Evolutionary conservation across 2,797 vertebrate species (phyloP), one percentile per base, ranked within the genome.

Genomic region (Urosaurus nigricauda): DNA sequence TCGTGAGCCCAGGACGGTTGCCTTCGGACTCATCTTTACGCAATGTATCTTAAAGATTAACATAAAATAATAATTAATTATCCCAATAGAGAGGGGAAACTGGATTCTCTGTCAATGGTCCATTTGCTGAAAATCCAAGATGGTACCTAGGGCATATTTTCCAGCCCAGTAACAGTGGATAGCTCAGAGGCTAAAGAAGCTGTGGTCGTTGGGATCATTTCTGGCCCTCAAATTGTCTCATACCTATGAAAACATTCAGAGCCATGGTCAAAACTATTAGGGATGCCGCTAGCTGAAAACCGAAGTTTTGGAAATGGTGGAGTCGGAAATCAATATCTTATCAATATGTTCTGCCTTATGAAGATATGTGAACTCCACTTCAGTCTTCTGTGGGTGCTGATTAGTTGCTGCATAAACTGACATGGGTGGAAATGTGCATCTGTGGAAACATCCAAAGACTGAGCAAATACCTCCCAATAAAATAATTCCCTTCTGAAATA

Each of bases 361-460:
- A 40, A 3, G 65, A 56, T 51, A 56, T 79, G 32, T 87, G 77
- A 80, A 71, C 4, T 17, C 4, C 24, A 40, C 63, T 21, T 73
- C 35, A 43, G 11, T n/a, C 32, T 56, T 79, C 16, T 56, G 43
- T 65, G 75, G 85, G 35, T 77, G 32, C 32, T 86, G 73, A 73
- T 81, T 81, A 43, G 73, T 60, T 81, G 81, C 86, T 81, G 63
- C 47, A 80, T 80, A 53, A 56, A 70, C 58, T 32, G 75, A 71
- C 24, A 56, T 12, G 47, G 63, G 58, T 19, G n/a, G 24, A 70
- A 80, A 32, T 71, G 37, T 6, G 7, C 29, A 11, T 60, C 26
- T 73, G 16, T 87, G 77, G 68, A 87, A 81, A 87, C 81, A n/a
- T 60, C n/a, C 2, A 87, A 71, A 73, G 16, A 87, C 21, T 17